phyloP scores from a whole-genome alignment of 2,797 vertebrate species.

The Denticeps clupeoides region DNA sequence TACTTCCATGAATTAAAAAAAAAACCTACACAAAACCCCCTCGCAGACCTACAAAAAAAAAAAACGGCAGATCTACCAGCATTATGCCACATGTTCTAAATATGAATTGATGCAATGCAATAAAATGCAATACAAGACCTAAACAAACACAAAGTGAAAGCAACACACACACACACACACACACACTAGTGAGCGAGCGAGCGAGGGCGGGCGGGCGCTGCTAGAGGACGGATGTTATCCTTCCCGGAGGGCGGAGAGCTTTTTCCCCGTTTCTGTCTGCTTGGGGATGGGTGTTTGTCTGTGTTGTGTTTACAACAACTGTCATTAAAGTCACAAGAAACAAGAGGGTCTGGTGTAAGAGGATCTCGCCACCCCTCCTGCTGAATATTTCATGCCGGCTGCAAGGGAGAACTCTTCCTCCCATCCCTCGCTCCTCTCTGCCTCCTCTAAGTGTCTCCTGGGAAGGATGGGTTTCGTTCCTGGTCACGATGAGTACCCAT shows the following conservation, averaged over 20 bases:
- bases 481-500: conserved; percentile 61
- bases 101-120: background rate
- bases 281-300: conserved; percentile 65
- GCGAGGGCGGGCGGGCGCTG: background rate
- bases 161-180: background rate
- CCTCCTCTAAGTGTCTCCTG: conserved; percentile 66
- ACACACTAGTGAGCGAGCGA: background rate
- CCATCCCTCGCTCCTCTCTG: conserved; percentile 61
- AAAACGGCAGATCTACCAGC: conserved; percentile 9
- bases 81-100: too few species aligned
- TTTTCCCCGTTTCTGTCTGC: conserved; percentile 20
- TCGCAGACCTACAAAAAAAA: conserved; percentile 8
- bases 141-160: background rate
- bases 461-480: conserved; percentile 69
- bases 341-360: conserved; percentile 78
- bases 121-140: background rate
- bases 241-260: conserved; percentile 10
- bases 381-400: conserved; percentile 79
- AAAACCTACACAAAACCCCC: too few species aligned
- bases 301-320: conserved; percentile 82
- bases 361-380: conserved; percentile 60
- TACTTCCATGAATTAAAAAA: too few species aligned
- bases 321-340: conserved; percentile 78
- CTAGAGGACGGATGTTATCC: conserved; percentile 5
- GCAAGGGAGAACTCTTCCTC: conserved; percentile 58